Evolutionary conservation across 2,113 vertebrate genomes (phyloP).

Genomic region (Clarias macrocephalus): DNA sequence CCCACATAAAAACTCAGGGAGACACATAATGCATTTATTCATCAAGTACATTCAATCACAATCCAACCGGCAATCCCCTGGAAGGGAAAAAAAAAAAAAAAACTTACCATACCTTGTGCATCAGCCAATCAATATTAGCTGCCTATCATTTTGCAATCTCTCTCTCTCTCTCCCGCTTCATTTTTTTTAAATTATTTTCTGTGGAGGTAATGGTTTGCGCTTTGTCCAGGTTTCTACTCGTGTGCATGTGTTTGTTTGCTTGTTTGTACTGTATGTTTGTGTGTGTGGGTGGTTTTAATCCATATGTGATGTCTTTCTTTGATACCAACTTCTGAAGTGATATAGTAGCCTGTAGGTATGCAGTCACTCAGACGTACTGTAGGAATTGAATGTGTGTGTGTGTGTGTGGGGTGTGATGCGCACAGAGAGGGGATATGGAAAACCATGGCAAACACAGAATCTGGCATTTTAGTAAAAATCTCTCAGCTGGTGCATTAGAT

Average conservation of each 20-base stretch:
- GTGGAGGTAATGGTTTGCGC: constrained; percentile 8
- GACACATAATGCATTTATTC: constrained; percentile 52
- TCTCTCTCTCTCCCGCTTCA: no score
- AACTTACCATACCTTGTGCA: constrained; percentile 35
- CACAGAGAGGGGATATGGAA: background rate
- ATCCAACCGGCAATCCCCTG: background rate
- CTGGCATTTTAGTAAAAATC: constrained; percentile 21
- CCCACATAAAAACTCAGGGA: constrained; percentile 35
- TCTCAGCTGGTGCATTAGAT: constrained; percentile 41
- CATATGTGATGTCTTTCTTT: constrained; percentile 30
- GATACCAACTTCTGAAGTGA: background rate
- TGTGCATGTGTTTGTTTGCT: background rate
- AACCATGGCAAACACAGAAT: background rate
- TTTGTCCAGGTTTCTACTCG: constrained; percentile 16
- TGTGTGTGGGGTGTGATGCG: background rate
- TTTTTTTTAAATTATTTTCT: no score
- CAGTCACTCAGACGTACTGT: background rate
- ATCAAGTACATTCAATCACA: constrained; percentile 36
- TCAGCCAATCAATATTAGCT: constrained; percentile 48
- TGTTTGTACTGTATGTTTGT: background rate
- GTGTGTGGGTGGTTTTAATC: constrained; percentile 6
- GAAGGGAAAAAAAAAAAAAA: constrained; percentile 27
- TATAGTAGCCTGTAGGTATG: background rate
- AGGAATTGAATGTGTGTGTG: background rate
- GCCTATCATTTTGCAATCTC: constrained; percentile 40